Conservation (phyloP, 2,888 invertebrate species). For the Trissonchulus latispiculum region DNA sequence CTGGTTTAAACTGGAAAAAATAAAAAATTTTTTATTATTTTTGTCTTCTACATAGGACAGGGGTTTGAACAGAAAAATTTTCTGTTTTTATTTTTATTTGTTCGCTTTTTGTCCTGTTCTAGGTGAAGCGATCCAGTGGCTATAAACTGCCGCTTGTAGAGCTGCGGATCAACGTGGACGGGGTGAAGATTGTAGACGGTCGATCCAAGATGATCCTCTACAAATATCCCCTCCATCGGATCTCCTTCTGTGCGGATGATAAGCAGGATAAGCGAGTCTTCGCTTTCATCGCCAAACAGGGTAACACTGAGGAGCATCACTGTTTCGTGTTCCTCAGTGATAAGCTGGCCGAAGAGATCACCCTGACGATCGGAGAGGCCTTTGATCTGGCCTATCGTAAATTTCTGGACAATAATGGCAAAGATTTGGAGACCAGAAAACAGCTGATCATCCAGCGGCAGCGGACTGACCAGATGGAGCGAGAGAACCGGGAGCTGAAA, state of each 20-base stretch:
- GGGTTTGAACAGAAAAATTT: no score
- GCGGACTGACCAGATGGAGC: slow-evolving; percentile 72
- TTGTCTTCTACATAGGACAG: no score
- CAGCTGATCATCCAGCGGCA: slow-evolving; percentile 65
- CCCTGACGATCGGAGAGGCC: slow-evolving; percentile 92
- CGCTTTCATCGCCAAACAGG: slow-evolving; percentile 51
- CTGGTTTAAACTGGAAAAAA: no score
- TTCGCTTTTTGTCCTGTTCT: no score
- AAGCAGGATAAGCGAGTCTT: slow-evolving; percentile 57
- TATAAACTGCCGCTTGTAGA: slow-evolving; percentile 70
- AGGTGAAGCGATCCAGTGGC: slow-evolving; percentile 63
- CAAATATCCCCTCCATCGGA: slow-evolving; percentile 90
- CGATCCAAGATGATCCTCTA: slow-evolving; percentile 62
- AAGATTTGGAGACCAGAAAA: slow-evolving; percentile 74
- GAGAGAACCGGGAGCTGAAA: slow-evolving; percentile 71
- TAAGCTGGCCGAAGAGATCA: slow-evolving; percentile 92
- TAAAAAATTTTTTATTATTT: no score
- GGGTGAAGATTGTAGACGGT: slow-evolving; percentile 76
- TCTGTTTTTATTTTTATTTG: no score
- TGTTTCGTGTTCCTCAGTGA: slow-evolving; percentile 97
- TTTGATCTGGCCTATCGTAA: slow-evolving; percentile 90
- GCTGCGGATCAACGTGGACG: slow-evolving; percentile 92
- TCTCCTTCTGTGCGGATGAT: slow-evolving; percentile 97
- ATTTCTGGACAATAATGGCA: slow-evolving; percentile 66
- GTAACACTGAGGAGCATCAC: slow-evolving; percentile 59